These are phyloP conservation scores for Hecatera dysodea DNA, from an alignment of 2,888 invertebrate species.

Conservation along the genomic window DNA sequence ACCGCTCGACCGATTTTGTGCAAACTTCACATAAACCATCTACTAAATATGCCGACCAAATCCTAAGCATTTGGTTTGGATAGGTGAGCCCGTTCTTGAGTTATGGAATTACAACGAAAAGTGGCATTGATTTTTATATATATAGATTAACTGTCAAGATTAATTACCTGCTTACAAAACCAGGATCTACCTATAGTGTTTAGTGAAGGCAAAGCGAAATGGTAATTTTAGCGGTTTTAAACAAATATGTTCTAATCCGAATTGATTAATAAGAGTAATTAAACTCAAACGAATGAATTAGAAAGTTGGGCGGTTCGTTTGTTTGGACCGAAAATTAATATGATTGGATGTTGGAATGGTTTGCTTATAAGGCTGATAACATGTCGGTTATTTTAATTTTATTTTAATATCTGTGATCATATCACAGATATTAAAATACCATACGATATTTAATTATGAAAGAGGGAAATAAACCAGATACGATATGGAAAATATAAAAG, in stretches of 20 bases:
- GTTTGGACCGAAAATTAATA: conserved; percentile 35
- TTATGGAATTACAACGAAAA: no score
- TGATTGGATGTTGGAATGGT: conserved; percentile 21
- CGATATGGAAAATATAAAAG: no score
- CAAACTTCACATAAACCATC: no score
- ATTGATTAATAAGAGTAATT: conserved; percentile 59
- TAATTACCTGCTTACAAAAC: conserved; percentile 43
- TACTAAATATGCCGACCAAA: no score
- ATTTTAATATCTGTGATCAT: background rate
- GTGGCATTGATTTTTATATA: no score
- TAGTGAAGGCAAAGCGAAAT: conserved; percentile 29
- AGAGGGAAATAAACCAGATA: background rate
- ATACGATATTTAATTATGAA: background rate
- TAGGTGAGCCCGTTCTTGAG: no score
- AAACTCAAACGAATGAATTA: conserved; percentile 51
- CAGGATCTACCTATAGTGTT: conserved; percentile 17
- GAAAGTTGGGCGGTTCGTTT: conserved; percentile 43
- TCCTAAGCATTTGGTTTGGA: no score
- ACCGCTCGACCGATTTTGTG: no score
- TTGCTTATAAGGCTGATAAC: conserved; percentile 1
- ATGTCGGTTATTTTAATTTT: background rate
- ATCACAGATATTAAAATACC: no score
- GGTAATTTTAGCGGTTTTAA: conserved; percentile 33
- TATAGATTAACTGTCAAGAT: conserved; percentile 38
- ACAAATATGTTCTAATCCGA: conserved; percentile 52